Percentiles rank a stretch among this genome's conserved stretches.
These are phyloP conservation scores for Ostrea denselamellosa DNA, from an alignment of 1,140 invertebrate genomes.

Conservation along the genomic window DNA sequence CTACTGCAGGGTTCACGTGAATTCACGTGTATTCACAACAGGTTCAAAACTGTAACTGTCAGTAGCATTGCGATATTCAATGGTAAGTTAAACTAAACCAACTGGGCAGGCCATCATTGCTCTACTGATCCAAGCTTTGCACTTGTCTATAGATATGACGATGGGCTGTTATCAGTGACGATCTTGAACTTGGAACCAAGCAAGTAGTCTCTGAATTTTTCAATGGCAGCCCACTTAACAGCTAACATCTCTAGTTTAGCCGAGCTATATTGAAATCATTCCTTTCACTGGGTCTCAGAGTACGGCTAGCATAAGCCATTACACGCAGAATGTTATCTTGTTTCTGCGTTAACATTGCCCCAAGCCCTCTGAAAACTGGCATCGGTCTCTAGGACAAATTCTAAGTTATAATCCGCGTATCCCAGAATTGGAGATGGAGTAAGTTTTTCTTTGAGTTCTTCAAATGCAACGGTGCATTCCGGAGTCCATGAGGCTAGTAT, in stretches of 20 bases:
- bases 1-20: background rate
- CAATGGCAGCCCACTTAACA: slow-evolving; percentile 62
- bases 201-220: slow-evolving; percentile 56
- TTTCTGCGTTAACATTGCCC: slow-evolving; percentile 63
- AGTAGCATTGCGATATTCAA: slow-evolving; percentile 53
- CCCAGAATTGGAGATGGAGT: slow-evolving; percentile 46
- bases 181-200: slow-evolving; percentile 55
- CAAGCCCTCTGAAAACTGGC: slow-evolving; percentile 63
- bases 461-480: slow-evolving; percentile 26
- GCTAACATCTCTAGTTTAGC: slow-evolving; percentile 53
- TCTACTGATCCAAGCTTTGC: slow-evolving; percentile 58
- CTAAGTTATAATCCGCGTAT: slow-evolving; percentile 51
- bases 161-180: slow-evolving; percentile 58
- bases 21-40: too few relatives aligned
- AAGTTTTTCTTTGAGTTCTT: slow-evolving; percentile 40
- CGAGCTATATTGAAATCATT: slow-evolving; percentile 54
- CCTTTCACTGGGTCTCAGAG: slow-evolving; percentile 43
- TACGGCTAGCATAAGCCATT: slow-evolving; percentile 28
- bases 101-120: slow-evolving; percentile 55
- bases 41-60: too few relatives aligned
- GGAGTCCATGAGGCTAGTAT: slow-evolving; percentile 7
- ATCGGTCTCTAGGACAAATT: slow-evolving; percentile 63
- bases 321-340: background rate
- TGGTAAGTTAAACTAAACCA: slow-evolving; percentile 56
- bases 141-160: slow-evolving; percentile 47